Base-by-base conservation (phyloP, 2,888 invertebrate species). In the Tetranychus truncatus region DNA sequence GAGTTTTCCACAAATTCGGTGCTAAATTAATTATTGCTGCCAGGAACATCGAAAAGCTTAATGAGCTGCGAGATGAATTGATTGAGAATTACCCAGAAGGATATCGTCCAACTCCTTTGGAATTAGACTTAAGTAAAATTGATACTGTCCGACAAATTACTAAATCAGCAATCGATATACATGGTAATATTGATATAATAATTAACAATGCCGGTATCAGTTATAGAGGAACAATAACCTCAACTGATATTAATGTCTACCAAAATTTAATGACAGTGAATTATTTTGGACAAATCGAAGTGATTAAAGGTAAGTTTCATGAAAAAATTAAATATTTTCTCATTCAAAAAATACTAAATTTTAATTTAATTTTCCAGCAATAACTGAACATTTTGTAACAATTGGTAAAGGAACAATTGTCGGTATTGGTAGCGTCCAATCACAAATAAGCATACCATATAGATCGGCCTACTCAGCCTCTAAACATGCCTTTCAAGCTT, bases 401-500 rank as follows among this genome's bases (percentile, higher is more conserved):
- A 85, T 86, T 74, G 87, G 87, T 80, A 84, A 85, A 79, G 95
- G 95, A 0, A 89, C 90, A 80, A 88, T 96, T 80, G 89, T 95
- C 66, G 91, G 89, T 80, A 86, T 96, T 34, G 92, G 94, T 83
- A 95, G 95, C 79, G 87, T 97, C 0, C 96, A 97, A 84, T 95
- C 95, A 20, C 88, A 90, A 81, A 88, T 97, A 78, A 90, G 92
- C 3, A 86, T 96, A 80, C 96, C 97, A 4, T 88, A 89, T 80
- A 80, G 86, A 78, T 83, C 85, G 74, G 83, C 85, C 81, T 88
- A 96, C 85, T 87, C 89, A 75, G 94, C 95, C 21, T 91, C 95
- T 0, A 96, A 96, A 83, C 95, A 95, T 85, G 95, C 95, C 0
- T 80, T 94, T 75, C 92, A 96, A 85, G 95, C 95, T 18, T 95